phyloP scores from a whole-genome alignment of 2,888 invertebrate genomes.

The Campoplex capitator region DNA sequence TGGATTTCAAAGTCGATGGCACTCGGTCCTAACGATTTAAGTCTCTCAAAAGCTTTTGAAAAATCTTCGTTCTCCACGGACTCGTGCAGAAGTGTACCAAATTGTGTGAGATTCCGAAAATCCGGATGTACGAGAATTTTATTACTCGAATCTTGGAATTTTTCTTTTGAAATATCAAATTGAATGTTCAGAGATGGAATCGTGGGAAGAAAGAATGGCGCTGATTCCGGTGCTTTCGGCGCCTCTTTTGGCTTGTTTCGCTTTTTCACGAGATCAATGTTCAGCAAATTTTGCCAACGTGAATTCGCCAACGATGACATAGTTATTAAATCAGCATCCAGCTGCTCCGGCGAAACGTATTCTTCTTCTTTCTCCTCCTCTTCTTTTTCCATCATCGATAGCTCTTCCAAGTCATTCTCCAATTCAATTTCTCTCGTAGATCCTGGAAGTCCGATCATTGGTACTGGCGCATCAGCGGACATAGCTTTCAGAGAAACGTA shows the following conservation, averaged over 20 bases:
- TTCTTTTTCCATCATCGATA: slow-evolving; percentile 85
- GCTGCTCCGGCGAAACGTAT: slow-evolving; percentile 91
- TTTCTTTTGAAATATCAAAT: slow-evolving; percentile 89
- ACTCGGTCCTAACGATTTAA: slow-evolving; percentile 92
- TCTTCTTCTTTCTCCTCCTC: slow-evolving; percentile 86
- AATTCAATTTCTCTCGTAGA: slow-evolving; percentile 77
- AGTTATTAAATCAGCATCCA: slow-evolving; percentile 91
- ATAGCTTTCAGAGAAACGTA: slow-evolving; percentile 91
- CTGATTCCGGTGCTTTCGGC: slow-evolving; percentile 92
- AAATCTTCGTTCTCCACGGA: slow-evolving; percentile 86
- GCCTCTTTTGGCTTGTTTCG: slow-evolving; percentile 96
- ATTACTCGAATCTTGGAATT: slow-evolving; percentile 81
- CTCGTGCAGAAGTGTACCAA: slow-evolving; percentile 88
- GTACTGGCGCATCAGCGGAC: slow-evolving; percentile 86
- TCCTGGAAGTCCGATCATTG: slow-evolving; percentile 86
- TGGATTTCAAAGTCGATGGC: slow-evolving; percentile 95
- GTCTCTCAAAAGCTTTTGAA: slow-evolving; percentile 86
- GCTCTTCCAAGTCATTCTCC: slow-evolving; percentile 89
- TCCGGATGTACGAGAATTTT: slow-evolving; percentile 87
- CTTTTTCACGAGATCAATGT: slow-evolving; percentile 93
- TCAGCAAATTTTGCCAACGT: slow-evolving; percentile 96
- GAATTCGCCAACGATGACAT: slow-evolving; percentile 94
- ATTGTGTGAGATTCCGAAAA: slow-evolving; percentile 89
- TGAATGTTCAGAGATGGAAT: slow-evolving; percentile 92
- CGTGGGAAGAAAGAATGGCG: slow-evolving; percentile 98